A percentile compares a stretch with the other conserved stretches of the same genome.
Conservation (phyloP, 1,140 invertebrate genomes). For the Diorhabda carinulata region DNA sequence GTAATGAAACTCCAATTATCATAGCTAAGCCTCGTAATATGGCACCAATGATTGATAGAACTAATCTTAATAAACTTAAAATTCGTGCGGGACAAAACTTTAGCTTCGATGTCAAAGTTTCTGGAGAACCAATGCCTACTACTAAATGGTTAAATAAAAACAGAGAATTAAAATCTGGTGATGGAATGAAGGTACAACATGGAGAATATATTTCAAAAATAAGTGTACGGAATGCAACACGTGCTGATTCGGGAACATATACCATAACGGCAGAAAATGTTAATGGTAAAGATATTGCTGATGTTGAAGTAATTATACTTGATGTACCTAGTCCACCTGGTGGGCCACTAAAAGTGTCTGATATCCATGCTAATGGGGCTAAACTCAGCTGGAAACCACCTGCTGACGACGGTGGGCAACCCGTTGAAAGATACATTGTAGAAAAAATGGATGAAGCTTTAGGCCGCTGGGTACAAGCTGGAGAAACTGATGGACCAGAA, state of each 20-base stretch:
- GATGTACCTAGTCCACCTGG: constrained; percentile 87
- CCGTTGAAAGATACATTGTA: constrained; percentile 86
- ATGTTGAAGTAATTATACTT: constrained; percentile 88
- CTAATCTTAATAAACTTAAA: constrained; percentile 76
- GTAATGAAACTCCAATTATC: constrained; percentile 81
- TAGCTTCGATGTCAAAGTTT: constrained; percentile 76
- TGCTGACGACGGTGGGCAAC: constrained; percentile 83
- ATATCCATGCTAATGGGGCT: constrained; percentile 81
- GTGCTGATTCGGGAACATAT: constrained; percentile 87
- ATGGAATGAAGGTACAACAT: constrained; percentile 71
- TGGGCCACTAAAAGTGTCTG: constrained; percentile 83
- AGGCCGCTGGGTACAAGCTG: constrained; percentile 88
- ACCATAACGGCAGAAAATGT: constrained; percentile 88
- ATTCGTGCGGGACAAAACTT: constrained; percentile 89
- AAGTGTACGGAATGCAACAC: constrained; percentile 75
- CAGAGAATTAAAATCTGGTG: constrained; percentile 69
- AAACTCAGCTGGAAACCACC: constrained; percentile 87
- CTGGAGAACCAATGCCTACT: constrained; percentile 84
- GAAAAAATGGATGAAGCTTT: constrained; percentile 93
- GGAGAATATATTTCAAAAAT: constrained; percentile 89
- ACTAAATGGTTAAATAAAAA: constrained; percentile 79
- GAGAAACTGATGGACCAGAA: constrained; percentile 77
- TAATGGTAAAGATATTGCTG: constrained; percentile 88
- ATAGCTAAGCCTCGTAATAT: constrained; percentile 84
- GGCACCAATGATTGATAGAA: constrained; percentile 83